phyloP scores from a whole-genome alignment of 2,888 invertebrate species.

The Zygothrica quintamaculata region DNA sequence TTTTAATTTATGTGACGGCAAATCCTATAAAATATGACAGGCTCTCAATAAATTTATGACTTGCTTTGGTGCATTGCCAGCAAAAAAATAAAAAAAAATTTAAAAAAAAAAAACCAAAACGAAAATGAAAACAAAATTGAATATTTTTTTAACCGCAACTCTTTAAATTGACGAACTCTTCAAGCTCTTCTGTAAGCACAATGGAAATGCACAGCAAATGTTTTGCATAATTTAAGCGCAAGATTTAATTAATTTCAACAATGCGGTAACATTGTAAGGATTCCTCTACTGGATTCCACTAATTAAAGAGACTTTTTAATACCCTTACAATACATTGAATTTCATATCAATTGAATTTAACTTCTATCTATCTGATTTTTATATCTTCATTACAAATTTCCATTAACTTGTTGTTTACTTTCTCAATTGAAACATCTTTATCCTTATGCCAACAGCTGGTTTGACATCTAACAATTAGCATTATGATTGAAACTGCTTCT shows the following conservation, averaged over 20 bases:
- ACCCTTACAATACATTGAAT: no score
- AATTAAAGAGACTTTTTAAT: constrained; percentile 6
- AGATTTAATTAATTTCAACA: constrained; percentile 61
- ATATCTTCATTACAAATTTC: background rate
- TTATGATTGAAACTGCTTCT: background rate
- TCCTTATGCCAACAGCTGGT: no score
- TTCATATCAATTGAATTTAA: no score
- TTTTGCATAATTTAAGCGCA: constrained; percentile 46
- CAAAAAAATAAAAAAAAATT: no score
- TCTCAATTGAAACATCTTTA: background rate
- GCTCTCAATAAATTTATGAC: constrained; percentile 54
- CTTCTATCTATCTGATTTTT: background rate
- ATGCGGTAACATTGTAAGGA: constrained; percentile 17
- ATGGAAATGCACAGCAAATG: constrained; percentile 25
- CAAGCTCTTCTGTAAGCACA: no score
- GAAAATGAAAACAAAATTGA: no score
- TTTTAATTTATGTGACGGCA: constrained; percentile 61
- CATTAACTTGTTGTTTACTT: background rate
- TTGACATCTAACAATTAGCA: background rate
- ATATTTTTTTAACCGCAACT: constrained; percentile 7
- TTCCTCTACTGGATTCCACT: background rate
- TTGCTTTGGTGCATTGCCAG: constrained; percentile 7
- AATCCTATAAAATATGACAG: constrained; percentile 63
- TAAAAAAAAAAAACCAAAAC: constrained; percentile 5
- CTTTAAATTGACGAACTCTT: constrained; percentile 9